A percentile compares a stretch with the other conserved stretches of the same genome.
Evolutionary conservation across 1,140 invertebrate species (phyloP).

Genomic region (Paraescarpia echinospica): DNA sequence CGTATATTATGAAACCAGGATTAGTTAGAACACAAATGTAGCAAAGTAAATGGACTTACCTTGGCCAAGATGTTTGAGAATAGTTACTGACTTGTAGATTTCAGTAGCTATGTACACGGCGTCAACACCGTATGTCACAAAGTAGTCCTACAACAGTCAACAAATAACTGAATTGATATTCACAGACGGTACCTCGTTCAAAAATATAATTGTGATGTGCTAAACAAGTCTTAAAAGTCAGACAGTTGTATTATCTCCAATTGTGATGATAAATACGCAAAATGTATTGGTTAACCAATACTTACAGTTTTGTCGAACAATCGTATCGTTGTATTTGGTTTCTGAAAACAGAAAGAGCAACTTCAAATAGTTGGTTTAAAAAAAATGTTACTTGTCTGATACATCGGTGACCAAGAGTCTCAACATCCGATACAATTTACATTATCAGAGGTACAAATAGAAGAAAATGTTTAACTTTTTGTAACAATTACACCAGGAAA

Average conservation of each 20-base stretch:
- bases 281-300: slow-evolving; percentile 23
- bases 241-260: not conserved
- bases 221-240: not conserved
- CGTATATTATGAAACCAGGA: too few relatives aligned
- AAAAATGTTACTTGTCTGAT: not conserved
- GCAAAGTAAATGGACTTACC: not conserved
- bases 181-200: not conserved
- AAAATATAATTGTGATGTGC: not conserved
- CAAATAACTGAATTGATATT: not conserved
- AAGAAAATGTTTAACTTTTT: too few relatives aligned
- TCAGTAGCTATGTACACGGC: not conserved
- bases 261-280: not conserved
- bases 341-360: slow-evolving; percentile 64
- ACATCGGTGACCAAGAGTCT: too few relatives aligned
- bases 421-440: too few relatives aligned
- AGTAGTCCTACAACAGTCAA: not conserved
- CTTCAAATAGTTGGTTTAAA: slow-evolving; percentile 8
- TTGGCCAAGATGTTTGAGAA: not conserved
- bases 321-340: slow-evolving; percentile 79
- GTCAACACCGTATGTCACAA: not conserved
- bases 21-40: not conserved
- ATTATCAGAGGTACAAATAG: too few relatives aligned
- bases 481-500: too few relatives aligned
- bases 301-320: slow-evolving; percentile 76
- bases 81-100: not conserved